A percentile compares a stretch with the other conserved stretches of the same genome.
phyloP scores from a whole-genome alignment of 1,140 invertebrate species.

The Pantala flavescens region DNA sequence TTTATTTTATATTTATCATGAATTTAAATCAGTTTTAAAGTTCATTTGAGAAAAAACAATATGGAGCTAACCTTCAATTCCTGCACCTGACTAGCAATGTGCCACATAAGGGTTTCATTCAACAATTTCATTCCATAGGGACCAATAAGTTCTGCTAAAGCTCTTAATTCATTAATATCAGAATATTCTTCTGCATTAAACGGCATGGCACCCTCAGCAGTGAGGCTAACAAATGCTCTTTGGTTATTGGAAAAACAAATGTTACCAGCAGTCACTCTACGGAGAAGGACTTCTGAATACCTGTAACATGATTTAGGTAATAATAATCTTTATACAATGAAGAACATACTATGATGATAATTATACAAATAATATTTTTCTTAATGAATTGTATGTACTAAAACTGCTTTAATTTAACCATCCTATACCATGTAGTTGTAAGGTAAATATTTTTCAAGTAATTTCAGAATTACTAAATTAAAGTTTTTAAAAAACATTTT shows the following conservation, averaged over 20 bases:
- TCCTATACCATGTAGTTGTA: no score
- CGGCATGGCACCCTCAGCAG: conserved; percentile 74
- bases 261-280: conserved; percentile 86
- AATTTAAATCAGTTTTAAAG: no score
- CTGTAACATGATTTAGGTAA: conserved; percentile 27
- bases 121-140: conserved; percentile 97
- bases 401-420: no score
- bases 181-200: conserved; percentile 98
- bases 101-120: conserved; percentile 96
- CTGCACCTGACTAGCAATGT: conserved; percentile 93
- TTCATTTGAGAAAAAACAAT: no score
- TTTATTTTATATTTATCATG: no score
- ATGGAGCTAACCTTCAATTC: conserved; percentile 67
- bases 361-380: no score
- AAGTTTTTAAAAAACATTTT: no score
- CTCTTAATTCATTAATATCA: conserved; percentile 91
- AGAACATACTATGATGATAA: no score
- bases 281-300: conserved; percentile 90
- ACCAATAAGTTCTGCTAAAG: conserved; percentile 93
- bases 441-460: no score
- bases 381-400: no score
- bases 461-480: no score
- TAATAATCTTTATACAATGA: no score
- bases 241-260: conserved; percentile 95
- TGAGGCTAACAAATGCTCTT: conserved; percentile 88